Percentiles rank a stretch among this genome's conserved stretches.
Conservation (phyloP, 2,888 invertebrate genomes). For the Dioctria linearis region DNA sequence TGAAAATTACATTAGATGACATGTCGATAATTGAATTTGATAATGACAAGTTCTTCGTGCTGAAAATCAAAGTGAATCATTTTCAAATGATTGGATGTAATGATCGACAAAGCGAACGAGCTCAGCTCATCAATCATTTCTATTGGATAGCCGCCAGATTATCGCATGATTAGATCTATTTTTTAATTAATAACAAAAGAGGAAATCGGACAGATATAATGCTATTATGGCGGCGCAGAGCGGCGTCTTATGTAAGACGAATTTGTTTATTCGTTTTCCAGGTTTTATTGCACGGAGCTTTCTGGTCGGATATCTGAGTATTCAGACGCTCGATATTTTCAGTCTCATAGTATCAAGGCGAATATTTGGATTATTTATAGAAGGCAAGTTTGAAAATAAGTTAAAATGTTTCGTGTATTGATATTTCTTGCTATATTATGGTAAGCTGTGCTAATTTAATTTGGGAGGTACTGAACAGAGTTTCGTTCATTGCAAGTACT, state of each 20-base stretch:
- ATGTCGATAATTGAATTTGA: no score
- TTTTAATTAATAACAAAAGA: constrained; percentile 31
- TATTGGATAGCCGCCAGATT: constrained; percentile 47
- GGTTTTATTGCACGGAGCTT: constrained; percentile 5
- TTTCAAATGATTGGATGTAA: constrained; percentile 39
- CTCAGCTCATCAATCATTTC: constrained; percentile 43
- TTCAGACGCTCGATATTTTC: no score
- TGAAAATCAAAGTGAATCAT: constrained; percentile 41
- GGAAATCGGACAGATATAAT: constrained; percentile 21
- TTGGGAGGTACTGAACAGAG: no score
- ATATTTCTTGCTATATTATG: neutral
- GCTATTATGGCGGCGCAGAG: constrained; percentile 32
- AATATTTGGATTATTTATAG: constrained; percentile 34
- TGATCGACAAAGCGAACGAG: constrained; percentile 41
- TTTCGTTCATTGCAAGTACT: no score
- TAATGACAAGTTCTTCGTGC: constrained; percentile 1
- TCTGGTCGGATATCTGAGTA: neutral
- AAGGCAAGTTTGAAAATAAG: constrained; percentile 19
- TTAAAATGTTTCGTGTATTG: constrained; percentile 30
- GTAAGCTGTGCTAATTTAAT: no score
- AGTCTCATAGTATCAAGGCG: neutral
- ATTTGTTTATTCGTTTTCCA: constrained; percentile 7
- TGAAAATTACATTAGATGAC: neutral
- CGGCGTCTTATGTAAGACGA: constrained; percentile 38
- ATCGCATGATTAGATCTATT: constrained; percentile 18